Conservation (phyloP, 2,888 invertebrate species). For the Tetropium fuscum region DNA sequence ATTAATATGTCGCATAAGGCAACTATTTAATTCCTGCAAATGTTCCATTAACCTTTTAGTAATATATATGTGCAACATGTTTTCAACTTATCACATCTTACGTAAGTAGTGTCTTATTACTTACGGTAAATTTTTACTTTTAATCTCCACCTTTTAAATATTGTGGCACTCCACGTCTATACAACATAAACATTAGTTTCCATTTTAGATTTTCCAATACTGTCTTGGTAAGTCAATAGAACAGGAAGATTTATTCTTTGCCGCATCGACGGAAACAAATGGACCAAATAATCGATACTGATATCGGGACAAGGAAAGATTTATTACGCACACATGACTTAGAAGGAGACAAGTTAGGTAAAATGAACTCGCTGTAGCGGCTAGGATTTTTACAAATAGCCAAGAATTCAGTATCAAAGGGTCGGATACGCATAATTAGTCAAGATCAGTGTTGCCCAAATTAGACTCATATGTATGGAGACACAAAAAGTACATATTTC, state of each 20-base stretch:
- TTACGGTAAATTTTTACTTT: too few species aligned
- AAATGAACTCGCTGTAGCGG: slow-evolving; percentile 20
- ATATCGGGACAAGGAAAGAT: slow-evolving; percentile 61
- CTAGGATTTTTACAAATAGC: slow-evolving; percentile 18
- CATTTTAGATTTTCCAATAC: slow-evolving; percentile 33
- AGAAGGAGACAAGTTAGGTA: slow-evolving; percentile 27
- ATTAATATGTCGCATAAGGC: too few species aligned
- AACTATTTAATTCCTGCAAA: too few species aligned
- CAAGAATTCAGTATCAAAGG: slow-evolving; percentile 15
- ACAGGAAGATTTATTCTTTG: slow-evolving; percentile 62
- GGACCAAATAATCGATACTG: slow-evolving; percentile 66
- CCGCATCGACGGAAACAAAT: slow-evolving; percentile 63
- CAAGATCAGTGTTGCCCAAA: slow-evolving; percentile 11
- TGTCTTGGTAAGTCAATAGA: slow-evolving; percentile 53
- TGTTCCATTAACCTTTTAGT: too few species aligned
- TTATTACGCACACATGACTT: slow-evolving; percentile 57
- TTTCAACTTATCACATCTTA: too few species aligned
- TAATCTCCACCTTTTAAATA: too few species aligned
- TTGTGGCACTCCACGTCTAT: neutral
- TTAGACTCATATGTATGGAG: neutral
- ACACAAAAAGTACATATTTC: slow-evolving; percentile 3
- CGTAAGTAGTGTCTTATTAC: too few species aligned
- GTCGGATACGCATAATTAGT: slow-evolving; percentile 7
- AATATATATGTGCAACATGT: too few species aligned
- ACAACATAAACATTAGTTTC: slow-evolving; percentile 40